Evolutionary conservation across 2,888 invertebrate genomes (phyloP).

Genomic region (Synanthedon myopaeformis): DNA sequence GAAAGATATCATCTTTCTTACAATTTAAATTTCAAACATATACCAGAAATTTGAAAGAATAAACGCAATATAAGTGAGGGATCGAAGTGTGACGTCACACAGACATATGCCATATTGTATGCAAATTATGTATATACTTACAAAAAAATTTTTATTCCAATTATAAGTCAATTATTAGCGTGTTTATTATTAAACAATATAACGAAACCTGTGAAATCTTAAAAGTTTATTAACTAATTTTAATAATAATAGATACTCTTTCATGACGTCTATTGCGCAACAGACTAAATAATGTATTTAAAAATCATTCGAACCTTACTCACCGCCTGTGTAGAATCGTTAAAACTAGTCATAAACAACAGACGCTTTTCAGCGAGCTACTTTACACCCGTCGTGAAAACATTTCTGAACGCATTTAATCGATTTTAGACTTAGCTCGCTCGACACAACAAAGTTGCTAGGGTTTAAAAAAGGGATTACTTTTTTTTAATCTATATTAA

Average conservation of each 20-base stretch:
- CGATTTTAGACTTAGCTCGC: slow-evolving; percentile 55
- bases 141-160: too few relatives aligned
- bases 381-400: slow-evolving; percentile 57
- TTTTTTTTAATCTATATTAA: slow-evolving; percentile 7
- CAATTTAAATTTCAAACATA: too few relatives aligned
- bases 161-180: too few relatives aligned
- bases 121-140: too few relatives aligned
- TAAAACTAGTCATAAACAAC: slow-evolving; percentile 13
- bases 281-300: neutral
- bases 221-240: too few relatives aligned
- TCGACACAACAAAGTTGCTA: slow-evolving; percentile 12
- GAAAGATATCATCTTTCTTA: too few relatives aligned
- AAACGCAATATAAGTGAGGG: too few relatives aligned
- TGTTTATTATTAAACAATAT: too few relatives aligned
- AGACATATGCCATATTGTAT: too few relatives aligned
- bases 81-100: too few relatives aligned
- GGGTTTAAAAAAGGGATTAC: neutral
- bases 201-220: too few relatives aligned
- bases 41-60: too few relatives aligned
- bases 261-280: neutral
- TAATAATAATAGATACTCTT: neutral
- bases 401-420: slow-evolving; percentile 54
- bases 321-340: neutral
- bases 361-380: slow-evolving; percentile 46
- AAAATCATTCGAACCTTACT: neutral